Evolutionary conservation across 2,113 vertebrate genomes (phyloP).

Genomic region (Psilopogon haemacephalus): DNA sequence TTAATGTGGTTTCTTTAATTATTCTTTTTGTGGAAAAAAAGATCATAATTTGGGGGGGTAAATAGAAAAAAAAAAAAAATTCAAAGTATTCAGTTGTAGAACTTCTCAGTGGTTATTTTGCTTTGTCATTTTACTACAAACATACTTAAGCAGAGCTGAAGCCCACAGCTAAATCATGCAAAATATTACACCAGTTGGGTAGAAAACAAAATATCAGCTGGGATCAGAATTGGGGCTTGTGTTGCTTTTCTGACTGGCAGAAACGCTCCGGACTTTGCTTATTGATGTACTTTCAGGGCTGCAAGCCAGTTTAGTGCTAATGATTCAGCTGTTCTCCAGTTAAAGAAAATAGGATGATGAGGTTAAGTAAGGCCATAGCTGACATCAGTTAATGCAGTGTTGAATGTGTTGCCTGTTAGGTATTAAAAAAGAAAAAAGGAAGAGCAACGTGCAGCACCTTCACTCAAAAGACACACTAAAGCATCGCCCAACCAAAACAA

Average conservation of each 20-base stretch:
- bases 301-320: not conserved
- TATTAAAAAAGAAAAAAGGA: not conserved
- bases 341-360: not conserved
- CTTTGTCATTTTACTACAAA: not conserved
- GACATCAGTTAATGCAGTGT: not conserved
- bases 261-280: not conserved
- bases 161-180: not conserved
- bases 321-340: conserved; percentile 23
- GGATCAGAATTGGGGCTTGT: not conserved
- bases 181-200: not conserved
- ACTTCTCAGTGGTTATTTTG: not conserved
- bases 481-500: not conserved
- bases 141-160: not conserved
- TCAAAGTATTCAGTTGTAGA: not conserved
- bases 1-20: not conserved
- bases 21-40: not conserved
- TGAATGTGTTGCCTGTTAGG: not conserved
- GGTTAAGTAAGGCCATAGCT: conserved; percentile 11
- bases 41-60: not conserved
- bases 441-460: not conserved
- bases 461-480: not conserved
- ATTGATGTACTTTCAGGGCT: not conserved
- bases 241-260: not conserved
- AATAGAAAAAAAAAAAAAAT: not conserved
- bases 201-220: not conserved